phyloP scores from a whole-genome alignment of 2,113 vertebrate genomes.

The Plecotus auritus region DNA sequence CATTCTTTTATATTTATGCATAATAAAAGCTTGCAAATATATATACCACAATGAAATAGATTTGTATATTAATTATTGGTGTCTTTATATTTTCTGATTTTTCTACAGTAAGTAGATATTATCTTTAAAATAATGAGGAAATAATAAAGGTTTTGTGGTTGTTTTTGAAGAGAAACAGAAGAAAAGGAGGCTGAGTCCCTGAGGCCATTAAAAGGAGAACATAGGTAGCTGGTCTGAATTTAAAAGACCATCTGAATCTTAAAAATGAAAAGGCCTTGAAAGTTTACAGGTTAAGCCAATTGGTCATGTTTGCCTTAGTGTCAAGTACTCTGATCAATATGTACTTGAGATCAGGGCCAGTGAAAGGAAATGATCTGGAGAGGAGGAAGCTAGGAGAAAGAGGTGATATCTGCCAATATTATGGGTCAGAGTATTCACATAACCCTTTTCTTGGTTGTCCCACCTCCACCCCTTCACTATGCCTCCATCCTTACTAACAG shows the following conservation, averaged over 20 bases:
- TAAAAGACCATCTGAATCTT: not conserved
- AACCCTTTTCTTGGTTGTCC: not conserved
- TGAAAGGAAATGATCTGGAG: constrained; percentile 7
- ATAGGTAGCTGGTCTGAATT: not conserved
- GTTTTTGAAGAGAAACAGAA: not conserved
- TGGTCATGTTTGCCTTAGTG: not conserved
- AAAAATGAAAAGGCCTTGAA: not conserved
- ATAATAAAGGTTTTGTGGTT: not conserved
- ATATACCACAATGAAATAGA: not conserved
- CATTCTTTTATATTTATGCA: not conserved
- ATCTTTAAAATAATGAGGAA: not conserved
- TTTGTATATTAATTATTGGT: not conserved
- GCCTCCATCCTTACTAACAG: not conserved
- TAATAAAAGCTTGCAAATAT: not conserved
- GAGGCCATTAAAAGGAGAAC: not conserved
- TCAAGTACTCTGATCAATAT: constrained; percentile 34
- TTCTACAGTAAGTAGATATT: not conserved
- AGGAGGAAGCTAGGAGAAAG: not conserved
- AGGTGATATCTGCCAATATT: not conserved
- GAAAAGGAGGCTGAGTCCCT: not conserved
- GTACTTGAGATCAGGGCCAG: constrained; percentile 29
- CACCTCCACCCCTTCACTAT: not conserved
- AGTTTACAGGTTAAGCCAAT: constrained; percentile 14
- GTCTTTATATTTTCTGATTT: constrained; percentile 1
- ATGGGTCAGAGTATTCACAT: not conserved